Conservation (phyloP, 1,140 invertebrate species). For the Drepana arcuata region DNA sequence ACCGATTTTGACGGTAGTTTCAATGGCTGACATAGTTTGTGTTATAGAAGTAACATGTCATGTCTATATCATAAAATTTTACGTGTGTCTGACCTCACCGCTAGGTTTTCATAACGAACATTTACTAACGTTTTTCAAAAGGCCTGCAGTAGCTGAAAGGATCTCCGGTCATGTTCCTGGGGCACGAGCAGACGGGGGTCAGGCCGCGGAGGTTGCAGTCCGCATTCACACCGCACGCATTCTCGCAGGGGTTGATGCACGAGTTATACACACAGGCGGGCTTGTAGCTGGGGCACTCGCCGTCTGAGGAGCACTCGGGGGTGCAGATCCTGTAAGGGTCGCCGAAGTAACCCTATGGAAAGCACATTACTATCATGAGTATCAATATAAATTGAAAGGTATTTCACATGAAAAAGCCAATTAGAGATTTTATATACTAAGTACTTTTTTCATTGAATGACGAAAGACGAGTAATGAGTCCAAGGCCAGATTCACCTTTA, state of each 20-base stretch:
- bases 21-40: too few relatives aligned
- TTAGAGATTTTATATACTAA: too few relatives aligned
- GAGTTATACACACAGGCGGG: constrained; percentile 87
- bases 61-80: too few relatives aligned
- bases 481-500: too few relatives aligned
- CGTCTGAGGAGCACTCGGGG: constrained; percentile 81
- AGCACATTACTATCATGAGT: background rate
- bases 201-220: constrained; percentile 83
- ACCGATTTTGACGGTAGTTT: too few relatives aligned
- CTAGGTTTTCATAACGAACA: too few relatives aligned
- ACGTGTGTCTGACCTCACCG: too few relatives aligned
- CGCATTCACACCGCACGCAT: constrained; percentile 85
- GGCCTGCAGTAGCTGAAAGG: constrained; percentile 86
- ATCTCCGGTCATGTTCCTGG: constrained; percentile 88
- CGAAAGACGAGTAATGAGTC: too few relatives aligned
- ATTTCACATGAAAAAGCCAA: too few relatives aligned
- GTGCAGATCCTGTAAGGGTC: constrained; percentile 81
- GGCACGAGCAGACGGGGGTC: constrained; percentile 89
- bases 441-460: too few relatives aligned
- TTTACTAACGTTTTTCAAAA: constrained; percentile 79
- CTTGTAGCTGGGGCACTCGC: constrained; percentile 82
- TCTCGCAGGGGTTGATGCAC: constrained; percentile 86
- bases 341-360: constrained; percentile 79
- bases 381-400: background rate
- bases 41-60: too few relatives aligned